Conservation (phyloP, 2,113 vertebrate species). For the Coreoperca whiteheadi region DNA sequence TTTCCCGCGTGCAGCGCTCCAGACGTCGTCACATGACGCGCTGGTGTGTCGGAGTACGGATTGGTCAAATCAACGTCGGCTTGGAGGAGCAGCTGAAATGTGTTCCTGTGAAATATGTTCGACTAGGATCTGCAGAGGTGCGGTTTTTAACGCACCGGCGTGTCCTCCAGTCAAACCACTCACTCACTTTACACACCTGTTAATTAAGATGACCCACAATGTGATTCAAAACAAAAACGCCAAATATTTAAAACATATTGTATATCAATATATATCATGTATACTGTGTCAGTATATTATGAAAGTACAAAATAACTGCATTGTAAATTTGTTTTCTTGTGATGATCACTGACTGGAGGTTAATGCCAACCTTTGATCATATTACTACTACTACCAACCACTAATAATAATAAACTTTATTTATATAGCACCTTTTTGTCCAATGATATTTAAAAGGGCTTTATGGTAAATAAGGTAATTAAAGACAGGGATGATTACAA, state of each 20-base stretch:
- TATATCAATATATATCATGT: not conserved
- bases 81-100: slow-evolving; percentile 5
- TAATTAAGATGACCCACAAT: not conserved
- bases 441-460: too few relatives aligned
- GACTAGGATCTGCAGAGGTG: slow-evolving; percentile 45
- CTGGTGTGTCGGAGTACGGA: not conserved
- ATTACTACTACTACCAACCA: not conserved
- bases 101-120: slow-evolving; percentile 70
- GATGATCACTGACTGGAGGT: not conserved
- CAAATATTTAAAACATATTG: too few relatives aligned
- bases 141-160: not conserved
- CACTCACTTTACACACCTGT: not conserved
- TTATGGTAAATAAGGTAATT: too few relatives aligned
- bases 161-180: not conserved
- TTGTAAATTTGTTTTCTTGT: not conserved
- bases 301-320: not conserved
- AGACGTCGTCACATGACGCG: not conserved
- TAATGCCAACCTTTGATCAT: not conserved
- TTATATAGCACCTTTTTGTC: too few relatives aligned
- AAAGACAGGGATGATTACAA: too few relatives aligned
- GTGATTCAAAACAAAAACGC: too few relatives aligned
- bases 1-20: slow-evolving; percentile 23
- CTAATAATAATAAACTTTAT: not conserved
- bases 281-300: not conserved
- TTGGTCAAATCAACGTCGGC: accelerated